A percentile compares a stretch with the other conserved stretches of the same genome.
phyloP scores from a whole-genome alignment of 2,113 vertebrate genomes.

The Maylandia zebra region DNA sequence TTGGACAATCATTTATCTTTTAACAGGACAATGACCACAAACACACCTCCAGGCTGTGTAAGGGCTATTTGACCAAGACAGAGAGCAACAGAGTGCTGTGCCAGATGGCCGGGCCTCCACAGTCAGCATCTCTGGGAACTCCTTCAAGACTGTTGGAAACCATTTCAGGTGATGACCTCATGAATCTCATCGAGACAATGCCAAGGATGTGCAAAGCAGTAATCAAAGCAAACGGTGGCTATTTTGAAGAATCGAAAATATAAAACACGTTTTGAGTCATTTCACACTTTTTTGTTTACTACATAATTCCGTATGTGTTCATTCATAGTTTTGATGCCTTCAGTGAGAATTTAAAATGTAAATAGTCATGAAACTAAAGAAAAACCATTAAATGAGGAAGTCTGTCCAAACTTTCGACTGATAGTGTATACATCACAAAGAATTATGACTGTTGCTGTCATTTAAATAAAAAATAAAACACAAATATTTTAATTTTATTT shows the following conservation, averaged over 20 bases:
- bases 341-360: background rate
- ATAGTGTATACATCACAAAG: too few relatives aligned
- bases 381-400: background rate
- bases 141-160: background rate
- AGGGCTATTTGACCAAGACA: background rate
- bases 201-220: background rate
- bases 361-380: background rate
- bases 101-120: background rate
- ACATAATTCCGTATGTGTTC: background rate
- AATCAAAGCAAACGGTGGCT: background rate
- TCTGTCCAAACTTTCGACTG: background rate
- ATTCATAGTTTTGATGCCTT: background rate
- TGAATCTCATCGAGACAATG: background rate
- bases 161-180: background rate
- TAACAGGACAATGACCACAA: background rate
- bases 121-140: background rate
- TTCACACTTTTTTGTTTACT: background rate
- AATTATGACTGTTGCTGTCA: too few relatives aligned
- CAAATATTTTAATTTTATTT: background rate
- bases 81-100: too few relatives aligned
- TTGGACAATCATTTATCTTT: background rate
- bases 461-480: background rate
- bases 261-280: background rate
- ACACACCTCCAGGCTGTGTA: background rate
- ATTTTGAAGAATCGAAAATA: rapidly evolving